phyloP scores from a whole-genome alignment of 2,888 invertebrate genomes.

The Eupithecia exiguata region DNA sequence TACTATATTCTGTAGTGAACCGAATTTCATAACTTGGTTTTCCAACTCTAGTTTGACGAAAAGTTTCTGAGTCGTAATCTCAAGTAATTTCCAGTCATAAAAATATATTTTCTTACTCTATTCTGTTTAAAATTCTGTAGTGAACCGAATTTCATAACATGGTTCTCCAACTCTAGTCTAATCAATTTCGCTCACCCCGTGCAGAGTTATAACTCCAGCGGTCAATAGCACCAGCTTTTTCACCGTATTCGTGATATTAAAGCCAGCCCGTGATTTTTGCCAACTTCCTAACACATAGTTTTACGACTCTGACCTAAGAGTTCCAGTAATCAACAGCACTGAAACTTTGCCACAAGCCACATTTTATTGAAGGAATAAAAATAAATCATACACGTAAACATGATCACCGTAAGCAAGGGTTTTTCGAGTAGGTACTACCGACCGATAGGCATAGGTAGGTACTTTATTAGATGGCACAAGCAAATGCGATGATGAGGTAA shows the following conservation, averaged over 20 bases:
- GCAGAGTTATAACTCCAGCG: constrained; percentile 20
- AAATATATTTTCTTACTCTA: not conserved
- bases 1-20: too few species aligned
- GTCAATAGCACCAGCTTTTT: constrained; percentile 45
- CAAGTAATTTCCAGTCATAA: not conserved
- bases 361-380: constrained; percentile 37
- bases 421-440: not conserved
- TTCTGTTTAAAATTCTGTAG: not conserved
- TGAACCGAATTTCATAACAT: not conserved
- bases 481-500: not conserved
- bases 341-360: constrained; percentile 43
- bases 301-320: constrained; percentile 49
- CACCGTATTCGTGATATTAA: constrained; percentile 40
- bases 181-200: constrained; percentile 16
- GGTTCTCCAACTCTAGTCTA: not conserved
- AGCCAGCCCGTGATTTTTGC: constrained; percentile 36
- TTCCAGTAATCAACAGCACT: constrained; percentile 48
- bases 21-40: too few species aligned
- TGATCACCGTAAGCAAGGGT: constrained; percentile 10
- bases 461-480: not conserved
- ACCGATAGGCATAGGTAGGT: not conserved
- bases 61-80: not conserved
- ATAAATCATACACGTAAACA: constrained; percentile 25
- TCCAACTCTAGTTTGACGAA: too few species aligned
- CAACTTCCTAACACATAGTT: constrained; percentile 43